Conservation (phyloP, 2,888 invertebrate species). For the Sicus ferrugineus region DNA sequence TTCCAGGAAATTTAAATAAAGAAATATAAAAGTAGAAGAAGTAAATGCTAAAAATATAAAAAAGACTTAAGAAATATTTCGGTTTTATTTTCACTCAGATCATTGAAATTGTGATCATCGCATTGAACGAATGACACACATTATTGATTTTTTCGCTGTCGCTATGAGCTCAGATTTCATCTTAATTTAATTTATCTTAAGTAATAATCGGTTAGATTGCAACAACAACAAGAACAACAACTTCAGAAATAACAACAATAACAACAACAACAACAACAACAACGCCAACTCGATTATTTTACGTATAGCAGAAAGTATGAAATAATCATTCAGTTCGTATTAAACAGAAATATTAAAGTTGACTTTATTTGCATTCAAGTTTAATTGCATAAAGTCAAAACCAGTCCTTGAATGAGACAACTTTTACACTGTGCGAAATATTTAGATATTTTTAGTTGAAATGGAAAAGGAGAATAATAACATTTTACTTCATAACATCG, state of each 20-base stretch:
- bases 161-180: neutral
- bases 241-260: neutral
- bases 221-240: neutral
- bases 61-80: neutral
- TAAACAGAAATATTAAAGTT: conserved; percentile 5
- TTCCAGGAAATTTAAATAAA: neutral
- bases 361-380: conserved; percentile 17
- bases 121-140: neutral
- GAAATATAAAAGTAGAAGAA: neutral
- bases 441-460: too few species aligned
- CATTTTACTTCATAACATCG: too few species aligned
- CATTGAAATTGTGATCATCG: neutral
- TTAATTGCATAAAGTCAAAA: neutral
- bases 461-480: too few species aligned
- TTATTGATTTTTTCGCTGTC: neutral
- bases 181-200: neutral
- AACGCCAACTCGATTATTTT: neutral
- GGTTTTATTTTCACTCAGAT: neutral
- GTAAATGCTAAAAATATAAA: neutral
- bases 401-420: too few species aligned
- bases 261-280: neutral
- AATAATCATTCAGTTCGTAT: neutral
- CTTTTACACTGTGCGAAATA: too few species aligned
- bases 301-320: neutral
- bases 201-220: neutral